Percentiles rank a stretch among this genome's conserved stretches.
Evolutionary conservation across 2,113 vertebrate species (phyloP).

Genomic region (Cottus gobio): DNA sequence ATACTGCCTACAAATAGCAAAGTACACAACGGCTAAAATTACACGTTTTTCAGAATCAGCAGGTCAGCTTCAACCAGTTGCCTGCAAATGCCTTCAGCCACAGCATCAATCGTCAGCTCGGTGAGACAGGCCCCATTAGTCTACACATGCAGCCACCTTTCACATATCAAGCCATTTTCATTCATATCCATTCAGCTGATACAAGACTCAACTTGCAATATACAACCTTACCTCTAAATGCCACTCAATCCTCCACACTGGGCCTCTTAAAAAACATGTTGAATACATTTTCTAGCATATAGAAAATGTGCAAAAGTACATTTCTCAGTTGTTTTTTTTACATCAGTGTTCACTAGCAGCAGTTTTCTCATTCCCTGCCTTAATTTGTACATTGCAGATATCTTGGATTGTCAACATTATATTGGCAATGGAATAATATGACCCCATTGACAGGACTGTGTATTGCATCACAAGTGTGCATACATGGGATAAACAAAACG

Average conservation of each 20-base stretch:
- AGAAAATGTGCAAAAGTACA: background rate
- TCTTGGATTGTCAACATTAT: background rate
- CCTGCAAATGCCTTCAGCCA: slow-evolving; percentile 4
- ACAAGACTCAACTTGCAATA: background rate
- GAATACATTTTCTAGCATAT: background rate
- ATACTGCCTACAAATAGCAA: background rate
- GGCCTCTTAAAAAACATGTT: background rate
- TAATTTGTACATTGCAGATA: background rate
- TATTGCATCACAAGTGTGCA: background rate
- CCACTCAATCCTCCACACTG: background rate
- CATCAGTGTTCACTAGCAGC: background rate
- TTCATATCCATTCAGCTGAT: background rate
- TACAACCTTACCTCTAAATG: background rate
- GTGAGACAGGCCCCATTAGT: background rate
- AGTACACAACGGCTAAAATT: no score
- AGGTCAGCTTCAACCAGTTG: background rate
- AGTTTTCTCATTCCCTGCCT: background rate
- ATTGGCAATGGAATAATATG: background rate
- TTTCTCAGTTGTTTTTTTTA: background rate
- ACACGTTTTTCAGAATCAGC: no score
- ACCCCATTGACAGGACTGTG: background rate
- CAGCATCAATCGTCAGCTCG: background rate
- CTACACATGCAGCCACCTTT: background rate
- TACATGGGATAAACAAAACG: background rate
- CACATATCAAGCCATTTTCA: background rate